phyloP scores from a whole-genome alignment of 1,140 invertebrate genomes.

The Eubasilissa regina region DNA sequence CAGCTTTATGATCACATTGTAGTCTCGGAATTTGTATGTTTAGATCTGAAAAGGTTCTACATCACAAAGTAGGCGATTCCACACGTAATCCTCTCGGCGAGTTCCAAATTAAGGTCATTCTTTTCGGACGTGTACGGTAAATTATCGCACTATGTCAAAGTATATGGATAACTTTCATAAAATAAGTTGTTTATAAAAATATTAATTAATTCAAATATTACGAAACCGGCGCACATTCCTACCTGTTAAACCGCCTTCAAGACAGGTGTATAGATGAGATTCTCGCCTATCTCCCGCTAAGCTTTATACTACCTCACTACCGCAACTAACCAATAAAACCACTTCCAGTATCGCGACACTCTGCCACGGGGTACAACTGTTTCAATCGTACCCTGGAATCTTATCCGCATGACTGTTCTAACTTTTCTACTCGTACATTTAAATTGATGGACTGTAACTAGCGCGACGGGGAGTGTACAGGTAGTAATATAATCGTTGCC shows the following conservation, averaged over 20 bases:
- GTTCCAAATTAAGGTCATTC: too few relatives aligned
- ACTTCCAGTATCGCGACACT: background rate
- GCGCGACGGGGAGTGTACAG: background rate
- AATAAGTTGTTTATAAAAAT: background rate
- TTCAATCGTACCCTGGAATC: background rate
- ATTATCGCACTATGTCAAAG: too few relatives aligned
- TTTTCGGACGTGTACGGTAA: too few relatives aligned
- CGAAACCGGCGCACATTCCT: slow-evolving; percentile 18
- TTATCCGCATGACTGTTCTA: background rate
- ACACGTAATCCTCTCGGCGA: too few relatives aligned
- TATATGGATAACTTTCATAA: too few relatives aligned
- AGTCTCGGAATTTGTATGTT: too few relatives aligned
- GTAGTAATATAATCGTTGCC: slow-evolving; percentile 40
- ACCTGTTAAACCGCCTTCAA: slow-evolving; percentile 37
- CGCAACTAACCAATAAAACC: slow-evolving; percentile 24
- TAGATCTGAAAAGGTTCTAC: too few relatives aligned
- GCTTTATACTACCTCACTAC: slow-evolving; percentile 37
- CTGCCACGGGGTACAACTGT: background rate
- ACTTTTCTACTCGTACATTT: background rate
- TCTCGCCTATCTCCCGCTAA: slow-evolving; percentile 41
- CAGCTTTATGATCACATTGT: too few relatives aligned
- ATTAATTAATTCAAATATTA: slow-evolving; percentile 5
- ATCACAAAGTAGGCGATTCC: too few relatives aligned
- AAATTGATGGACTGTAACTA: background rate
- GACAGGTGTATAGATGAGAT: slow-evolving; percentile 45